These are phyloP conservation scores for Atta cephalotes DNA, from an alignment of 1,140 invertebrate species.

Conservation along the genomic window DNA sequence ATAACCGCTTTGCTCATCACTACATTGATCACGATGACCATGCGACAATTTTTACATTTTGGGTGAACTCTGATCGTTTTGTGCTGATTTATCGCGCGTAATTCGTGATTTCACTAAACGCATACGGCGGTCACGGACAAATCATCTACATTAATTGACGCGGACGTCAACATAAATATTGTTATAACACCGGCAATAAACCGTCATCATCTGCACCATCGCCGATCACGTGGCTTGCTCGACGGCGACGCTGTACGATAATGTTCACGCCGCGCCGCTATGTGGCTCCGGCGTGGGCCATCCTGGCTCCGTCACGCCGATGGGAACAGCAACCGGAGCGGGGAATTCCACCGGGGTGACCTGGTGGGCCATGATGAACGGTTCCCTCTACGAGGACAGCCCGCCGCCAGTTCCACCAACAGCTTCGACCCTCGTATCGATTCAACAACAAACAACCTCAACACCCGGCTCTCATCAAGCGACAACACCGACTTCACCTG, in stretches of 20 bases:
- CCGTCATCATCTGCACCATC: conserved; percentile 90
- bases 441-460: conserved; percentile 85
- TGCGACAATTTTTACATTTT: background rate
- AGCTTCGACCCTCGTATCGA: conserved; percentile 83
- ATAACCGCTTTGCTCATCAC: background rate
- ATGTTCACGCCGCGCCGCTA: conserved; percentile 89
- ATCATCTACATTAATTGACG: conserved; percentile 30
- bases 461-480: conserved; percentile 85
- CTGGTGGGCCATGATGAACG: conserved; percentile 95
- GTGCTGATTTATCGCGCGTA: background rate
- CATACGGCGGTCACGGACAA: conserved; percentile 12
- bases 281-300: conserved; percentile 90
- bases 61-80: conserved; percentile 7
- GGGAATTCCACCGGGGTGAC: conserved; percentile 92
- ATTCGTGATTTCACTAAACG: background rate
- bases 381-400: conserved; percentile 91
- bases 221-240: conserved; percentile 92
- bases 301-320: conserved; percentile 89
- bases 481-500: conserved; percentile 86
- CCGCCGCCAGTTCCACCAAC: conserved; percentile 88
- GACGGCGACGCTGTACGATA: conserved; percentile 93
- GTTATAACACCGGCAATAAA: conserved; percentile 79
- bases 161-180: conserved; percentile 59
- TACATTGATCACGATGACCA: conserved; percentile 6
- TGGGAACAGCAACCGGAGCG: conserved; percentile 92